Conservation (phyloP, 2,113 vertebrate genomes). For the Nannobrachium achirus region DNA sequence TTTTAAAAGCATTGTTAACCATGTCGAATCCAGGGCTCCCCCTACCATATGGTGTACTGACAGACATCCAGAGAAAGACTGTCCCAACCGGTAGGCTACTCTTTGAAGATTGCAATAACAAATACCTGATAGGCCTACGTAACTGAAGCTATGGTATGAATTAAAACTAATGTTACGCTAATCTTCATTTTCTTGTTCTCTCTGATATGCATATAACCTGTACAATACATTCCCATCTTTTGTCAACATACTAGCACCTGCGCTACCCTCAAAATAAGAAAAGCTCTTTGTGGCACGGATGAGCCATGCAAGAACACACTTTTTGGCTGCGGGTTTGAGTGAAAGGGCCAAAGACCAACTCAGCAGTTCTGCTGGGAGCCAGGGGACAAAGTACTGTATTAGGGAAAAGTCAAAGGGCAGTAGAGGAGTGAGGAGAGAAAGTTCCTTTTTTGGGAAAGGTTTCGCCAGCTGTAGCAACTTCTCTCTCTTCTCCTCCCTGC, state of each 20-base stretch:
- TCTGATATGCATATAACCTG: too few relatives aligned
- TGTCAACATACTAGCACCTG: too few relatives aligned
- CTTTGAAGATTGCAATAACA: neutral
- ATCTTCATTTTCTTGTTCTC: too few relatives aligned
- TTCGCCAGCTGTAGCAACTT: conserved; percentile 53
- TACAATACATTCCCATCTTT: too few relatives aligned
- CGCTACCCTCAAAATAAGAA: too few relatives aligned
- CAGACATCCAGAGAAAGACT: conserved; percentile 5
- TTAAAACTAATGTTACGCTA: too few relatives aligned
- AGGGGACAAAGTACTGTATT: conserved; percentile 42
- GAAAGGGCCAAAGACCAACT: neutral
- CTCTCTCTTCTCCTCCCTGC: conserved; percentile 34
- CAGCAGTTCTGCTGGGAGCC: neutral
- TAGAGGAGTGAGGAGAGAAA: conserved; percentile 39
- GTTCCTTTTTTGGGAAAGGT: conserved; percentile 66
- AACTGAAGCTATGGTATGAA: too few relatives aligned
- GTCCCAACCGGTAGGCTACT: conserved; percentile 1
- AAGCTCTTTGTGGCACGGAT: too few relatives aligned
- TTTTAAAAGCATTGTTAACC: conserved; percentile 69
- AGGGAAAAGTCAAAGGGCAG: conserved; percentile 52
- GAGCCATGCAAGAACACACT: too few relatives aligned
- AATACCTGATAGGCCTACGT: too few relatives aligned
- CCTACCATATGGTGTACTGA: conserved; percentile 38
- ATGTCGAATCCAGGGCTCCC: conserved; percentile 45
- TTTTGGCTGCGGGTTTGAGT: too few relatives aligned